These are phyloP conservation scores for Iselma pallidipennis DNA, from an alignment of 2,888 invertebrate genomes.

Conservation along the genomic window DNA sequence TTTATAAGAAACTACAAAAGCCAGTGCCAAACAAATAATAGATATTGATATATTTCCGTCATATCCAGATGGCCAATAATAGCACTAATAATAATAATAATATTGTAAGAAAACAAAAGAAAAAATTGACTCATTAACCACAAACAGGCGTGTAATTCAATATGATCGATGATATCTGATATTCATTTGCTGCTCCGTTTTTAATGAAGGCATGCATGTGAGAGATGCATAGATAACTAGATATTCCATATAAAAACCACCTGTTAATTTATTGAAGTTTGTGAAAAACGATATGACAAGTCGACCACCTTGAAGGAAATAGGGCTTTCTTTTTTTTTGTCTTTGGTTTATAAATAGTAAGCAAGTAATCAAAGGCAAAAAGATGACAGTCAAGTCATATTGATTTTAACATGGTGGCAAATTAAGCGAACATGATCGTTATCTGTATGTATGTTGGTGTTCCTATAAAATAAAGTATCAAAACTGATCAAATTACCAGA, in stretches of 20 bases:
- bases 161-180: conserved; percentile 18
- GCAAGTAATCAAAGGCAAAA: neutral
- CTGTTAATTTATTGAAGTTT: conserved; percentile 36
- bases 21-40: neutral
- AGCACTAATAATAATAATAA: neutral
- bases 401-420: conserved; percentile 37
- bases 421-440: conserved; percentile 33
- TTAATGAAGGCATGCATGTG: conserved; percentile 23
- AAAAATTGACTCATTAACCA: conserved; percentile 15
- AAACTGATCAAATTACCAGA: neutral
- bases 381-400: conserved; percentile 34
- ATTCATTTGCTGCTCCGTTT: conserved; percentile 23
- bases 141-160: conserved; percentile 23
- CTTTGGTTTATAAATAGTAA: neutral
- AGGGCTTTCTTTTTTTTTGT: neutral
- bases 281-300: conserved; percentile 42
- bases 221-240: conserved; percentile 34
- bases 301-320: conserved; percentile 44
- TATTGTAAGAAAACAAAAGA: neutral
- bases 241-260: conserved; percentile 42
- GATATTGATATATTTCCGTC: too few species aligned
- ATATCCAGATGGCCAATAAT: neutral
- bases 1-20: neutral
- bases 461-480: neutral
- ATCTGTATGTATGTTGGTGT: neutral